Percentiles rank a stretch among this genome's conserved stretches.
Evolutionary conservation across 2,113 vertebrate species (phyloP).

Genomic region (Sus scrofa): DNA sequence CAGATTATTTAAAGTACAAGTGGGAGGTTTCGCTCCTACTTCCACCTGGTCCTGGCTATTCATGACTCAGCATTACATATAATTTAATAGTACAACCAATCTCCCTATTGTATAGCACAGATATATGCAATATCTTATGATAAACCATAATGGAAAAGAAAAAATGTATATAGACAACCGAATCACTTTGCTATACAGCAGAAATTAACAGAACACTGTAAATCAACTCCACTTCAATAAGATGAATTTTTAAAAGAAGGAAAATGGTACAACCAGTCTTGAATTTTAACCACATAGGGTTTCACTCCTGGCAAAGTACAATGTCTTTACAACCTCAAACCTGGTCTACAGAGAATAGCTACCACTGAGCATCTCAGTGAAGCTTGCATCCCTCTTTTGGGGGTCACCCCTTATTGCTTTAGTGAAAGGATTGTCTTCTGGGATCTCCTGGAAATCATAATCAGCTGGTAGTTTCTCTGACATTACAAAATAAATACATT

Average conservation of each 20-base stretch:
- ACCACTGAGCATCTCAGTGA: neutral
- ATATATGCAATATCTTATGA: too few species aligned
- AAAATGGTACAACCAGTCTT: neutral
- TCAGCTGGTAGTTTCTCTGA: neutral
- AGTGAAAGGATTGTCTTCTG: neutral
- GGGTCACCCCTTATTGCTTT: neutral
- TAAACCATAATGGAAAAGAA: too few species aligned
- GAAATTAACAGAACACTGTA: too few species aligned
- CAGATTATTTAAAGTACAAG: neutral
- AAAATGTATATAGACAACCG: too few species aligned
- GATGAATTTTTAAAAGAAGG: too few species aligned
- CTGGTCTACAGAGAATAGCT: neutral
- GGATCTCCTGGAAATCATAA: neutral
- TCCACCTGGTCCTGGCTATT: neutral
- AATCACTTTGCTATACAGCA: too few species aligned
- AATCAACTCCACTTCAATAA: too few species aligned
- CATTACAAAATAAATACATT: slow-evolving; percentile 26
- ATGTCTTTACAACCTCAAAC: neutral
- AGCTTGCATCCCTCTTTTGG: neutral
- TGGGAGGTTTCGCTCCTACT: neutral
- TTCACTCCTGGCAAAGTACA: neutral
- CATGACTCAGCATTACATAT: neutral
- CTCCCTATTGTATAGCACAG: too few species aligned
- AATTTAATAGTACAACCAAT: neutral
- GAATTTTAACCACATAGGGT: neutral